Base-by-base conservation (phyloP, 2,888 invertebrate species). In the Diarsia brunnea region DNA sequence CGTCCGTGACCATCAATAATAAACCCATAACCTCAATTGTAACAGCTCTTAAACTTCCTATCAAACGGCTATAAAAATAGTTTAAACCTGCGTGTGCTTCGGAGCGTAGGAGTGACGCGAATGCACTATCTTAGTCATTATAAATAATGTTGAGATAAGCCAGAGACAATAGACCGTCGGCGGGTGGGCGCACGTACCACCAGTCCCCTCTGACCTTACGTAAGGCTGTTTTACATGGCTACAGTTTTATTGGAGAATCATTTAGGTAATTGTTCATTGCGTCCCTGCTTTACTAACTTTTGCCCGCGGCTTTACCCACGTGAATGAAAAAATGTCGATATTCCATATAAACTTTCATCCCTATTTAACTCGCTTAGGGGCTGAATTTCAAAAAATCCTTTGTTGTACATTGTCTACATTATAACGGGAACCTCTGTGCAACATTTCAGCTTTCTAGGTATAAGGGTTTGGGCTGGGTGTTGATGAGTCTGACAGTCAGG, bases 61-160 rank as follows among this genome's bases (percentile, higher is more conserved):
- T 91, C 89, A 90, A 89, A 91, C 76, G 75, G 49, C 86, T 68
- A 90, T 90, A 89, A 89, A 91, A 88, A 87, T 80, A 73, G 77
- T 78, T 81, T 65, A 73, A 76, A 82, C 72, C 78, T 79, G 84
- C 73, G 81, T 82, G 79, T 76, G 80, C 78, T 83, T 75, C 53
- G 65, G 31, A 70, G 93, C 91, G 95, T 95, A 93, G 95, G 95
- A 89, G 94, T 92, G 89, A 91, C 91, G 88, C 91, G 91, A 92
- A 92, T 91, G 92, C 91, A 91, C 91, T 90, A 92, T 92, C 91
- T 91, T 85, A 92, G 92, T 93, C 93, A 94, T 95, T 95, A 94
- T 94, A 95, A 95, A 93, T 95, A 95, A 95, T 95, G 93, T 92
- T 87, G 88, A 93, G 95, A 95, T 94, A 94, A 94, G 92, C 90